Evolutionary conservation across 2,888 invertebrate species (phyloP).

Genomic region (Leptopilina drosophilae): DNA sequence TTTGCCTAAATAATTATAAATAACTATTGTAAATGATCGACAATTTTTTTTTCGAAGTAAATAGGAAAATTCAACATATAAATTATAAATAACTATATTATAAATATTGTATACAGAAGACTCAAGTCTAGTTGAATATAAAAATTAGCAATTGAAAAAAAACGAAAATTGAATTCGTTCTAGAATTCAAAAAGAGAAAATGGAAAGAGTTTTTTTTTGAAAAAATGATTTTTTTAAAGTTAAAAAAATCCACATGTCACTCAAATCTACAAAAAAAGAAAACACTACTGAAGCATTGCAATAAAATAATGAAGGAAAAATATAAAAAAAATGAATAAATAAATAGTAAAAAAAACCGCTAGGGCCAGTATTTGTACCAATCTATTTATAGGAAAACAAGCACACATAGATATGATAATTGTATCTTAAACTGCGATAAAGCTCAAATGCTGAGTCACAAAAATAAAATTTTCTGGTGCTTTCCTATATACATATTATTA

Average conservation of each 20-base stretch:
- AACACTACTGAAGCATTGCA: conserved; percentile 45
- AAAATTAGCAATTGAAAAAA: conserved; percentile 11
- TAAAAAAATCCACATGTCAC: not conserved
- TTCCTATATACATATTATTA: conserved; percentile 45
- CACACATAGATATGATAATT: conserved; percentile 31
- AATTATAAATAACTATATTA: too few relatives aligned
- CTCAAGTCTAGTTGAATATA: conserved; percentile 27
- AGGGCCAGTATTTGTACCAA: conserved; percentile 58
- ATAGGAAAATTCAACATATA: too few relatives aligned
- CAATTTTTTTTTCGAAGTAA: too few relatives aligned
- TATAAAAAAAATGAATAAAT: too few relatives aligned
- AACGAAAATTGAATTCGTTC: conserved; percentile 61
- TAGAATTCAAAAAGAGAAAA: conserved; percentile 55
- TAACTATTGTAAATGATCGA: too few relatives aligned
- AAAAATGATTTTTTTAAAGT: not conserved
- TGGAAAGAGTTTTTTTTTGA: not conserved
- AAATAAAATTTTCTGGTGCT: conserved; percentile 63
- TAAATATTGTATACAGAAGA: not conserved
- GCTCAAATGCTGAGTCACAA: conserved; percentile 63
- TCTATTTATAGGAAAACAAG: conserved; percentile 46
- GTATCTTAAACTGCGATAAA: conserved; percentile 49
- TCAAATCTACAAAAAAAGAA: conserved; percentile 16
- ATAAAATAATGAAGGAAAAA: too few relatives aligned
- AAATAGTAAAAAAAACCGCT: conserved; percentile 30
- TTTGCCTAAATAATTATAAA: not conserved